Conservation (phyloP, 1,140 invertebrate genomes). For the Diorhabda elongata region DNA sequence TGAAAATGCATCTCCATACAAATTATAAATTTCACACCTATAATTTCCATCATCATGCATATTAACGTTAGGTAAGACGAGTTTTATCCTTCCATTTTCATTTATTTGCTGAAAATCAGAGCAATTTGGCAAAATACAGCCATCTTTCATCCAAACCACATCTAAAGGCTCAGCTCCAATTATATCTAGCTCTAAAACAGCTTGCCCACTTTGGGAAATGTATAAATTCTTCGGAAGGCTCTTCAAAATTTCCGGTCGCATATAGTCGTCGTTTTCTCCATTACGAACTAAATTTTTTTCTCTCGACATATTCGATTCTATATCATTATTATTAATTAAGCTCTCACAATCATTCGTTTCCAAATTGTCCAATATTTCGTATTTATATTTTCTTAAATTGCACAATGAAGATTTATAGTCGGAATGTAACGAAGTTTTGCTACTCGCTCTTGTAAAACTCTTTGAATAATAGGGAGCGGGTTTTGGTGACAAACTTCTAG, state of each 20-base stretch:
- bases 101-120: conserved; percentile 62
- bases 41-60: conserved; percentile 69
- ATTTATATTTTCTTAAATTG: neutral
- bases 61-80: conserved; percentile 63
- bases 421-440: conserved; percentile 54
- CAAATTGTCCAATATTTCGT: neutral
- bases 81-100: conserved; percentile 56
- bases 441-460: conserved; percentile 51
- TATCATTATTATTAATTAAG: neutral
- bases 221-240: conserved; percentile 28
- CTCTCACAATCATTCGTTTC: neutral
- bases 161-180: conserved; percentile 58
- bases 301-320: too few relatives aligned
- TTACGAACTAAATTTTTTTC: too few relatives aligned
- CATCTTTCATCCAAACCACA: conserved; percentile 69
- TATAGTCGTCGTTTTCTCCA: neutral
- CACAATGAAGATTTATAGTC: conserved; percentile 35
- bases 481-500: conserved; percentile 47
- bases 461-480: conserved; percentile 41
- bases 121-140: conserved; percentile 61
- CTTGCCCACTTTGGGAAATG: conserved; percentile 22
- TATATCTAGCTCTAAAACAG: conserved; percentile 29
- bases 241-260: conserved; percentile 29
- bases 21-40: conserved; percentile 61
- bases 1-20: conserved; percentile 55